A percentile compares a stretch with the other conserved stretches of the same genome.
phyloP scores from a whole-genome alignment of 2,888 invertebrate species.

The Torymus texanus region DNA sequence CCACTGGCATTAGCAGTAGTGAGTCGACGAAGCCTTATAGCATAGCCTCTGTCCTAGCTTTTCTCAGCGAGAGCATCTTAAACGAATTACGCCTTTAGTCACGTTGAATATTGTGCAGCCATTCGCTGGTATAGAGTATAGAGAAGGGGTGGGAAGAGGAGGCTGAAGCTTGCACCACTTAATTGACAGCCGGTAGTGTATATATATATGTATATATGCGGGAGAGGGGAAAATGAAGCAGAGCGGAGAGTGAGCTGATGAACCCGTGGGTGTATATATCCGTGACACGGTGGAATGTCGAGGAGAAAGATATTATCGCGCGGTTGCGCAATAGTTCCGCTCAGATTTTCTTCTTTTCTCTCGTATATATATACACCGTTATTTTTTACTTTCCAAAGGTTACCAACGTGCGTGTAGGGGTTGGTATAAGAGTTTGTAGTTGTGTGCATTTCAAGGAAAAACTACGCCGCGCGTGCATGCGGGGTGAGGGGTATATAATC shows the following conservation, averaged over 20 bases:
- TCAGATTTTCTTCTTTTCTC: no score
- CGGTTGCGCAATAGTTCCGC: slow-evolving; percentile 25
- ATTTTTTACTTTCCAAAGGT: no score
- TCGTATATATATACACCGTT: no score
- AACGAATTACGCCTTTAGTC: slow-evolving; percentile 71
- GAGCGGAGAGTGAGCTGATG: background rate
- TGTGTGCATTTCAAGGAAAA: no score
- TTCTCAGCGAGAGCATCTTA: slow-evolving; percentile 59
- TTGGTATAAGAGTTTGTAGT: no score
- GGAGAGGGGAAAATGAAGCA: background rate
- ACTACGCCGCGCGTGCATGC: no score
- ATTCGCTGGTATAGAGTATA: slow-evolving; percentile 50
- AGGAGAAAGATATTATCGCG: slow-evolving; percentile 36
- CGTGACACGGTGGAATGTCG: slow-evolving; percentile 1
- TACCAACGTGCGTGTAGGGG: no score
- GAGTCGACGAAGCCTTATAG: slow-evolving; percentile 65
- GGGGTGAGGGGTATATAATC: no score
- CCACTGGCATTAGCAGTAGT: no score
- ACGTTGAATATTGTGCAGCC: slow-evolving; percentile 67
- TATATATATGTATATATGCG: background rate
- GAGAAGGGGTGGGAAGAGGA: slow-evolving; percentile 42
- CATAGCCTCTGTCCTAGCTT: slow-evolving; percentile 57
- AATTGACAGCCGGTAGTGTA: slow-evolving; percentile 60
- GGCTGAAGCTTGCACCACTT: slow-evolving; percentile 51
- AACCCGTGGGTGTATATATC: background rate